phyloP scores from a whole-genome alignment of 1,140 invertebrate species.

The Pseudobourletiella spinata region DNA sequence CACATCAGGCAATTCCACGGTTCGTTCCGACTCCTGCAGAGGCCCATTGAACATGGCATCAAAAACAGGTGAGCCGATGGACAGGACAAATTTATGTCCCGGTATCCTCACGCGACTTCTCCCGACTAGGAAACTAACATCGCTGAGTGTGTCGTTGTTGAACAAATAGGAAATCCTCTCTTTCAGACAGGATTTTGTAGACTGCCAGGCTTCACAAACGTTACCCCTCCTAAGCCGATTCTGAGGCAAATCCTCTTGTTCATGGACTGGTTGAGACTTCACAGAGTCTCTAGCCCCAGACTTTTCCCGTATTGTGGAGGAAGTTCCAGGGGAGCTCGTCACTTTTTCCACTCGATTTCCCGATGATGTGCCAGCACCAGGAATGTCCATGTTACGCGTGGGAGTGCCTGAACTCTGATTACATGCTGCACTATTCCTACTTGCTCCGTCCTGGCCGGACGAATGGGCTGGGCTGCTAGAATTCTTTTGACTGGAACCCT shows the following conservation, averaged over 20 bases:
- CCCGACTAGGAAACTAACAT: constrained; percentile 20
- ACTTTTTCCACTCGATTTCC: too few species aligned
- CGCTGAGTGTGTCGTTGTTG: constrained; percentile 21
- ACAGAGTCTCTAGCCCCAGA: not conserved
- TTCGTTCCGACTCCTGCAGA: constrained; percentile 13
- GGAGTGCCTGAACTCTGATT: too few species aligned
- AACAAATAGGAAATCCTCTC: constrained; percentile 18
- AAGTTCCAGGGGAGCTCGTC: too few species aligned
- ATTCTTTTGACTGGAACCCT: too few species aligned
- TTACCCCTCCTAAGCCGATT: constrained; percentile 18
- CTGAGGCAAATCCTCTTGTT: constrained; percentile 15
- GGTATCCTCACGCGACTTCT: constrained; percentile 50
- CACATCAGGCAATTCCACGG: constrained; percentile 52
- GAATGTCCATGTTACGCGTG: too few species aligned
- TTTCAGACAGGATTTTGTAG: constrained; percentile 15
- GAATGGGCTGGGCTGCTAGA: too few species aligned
- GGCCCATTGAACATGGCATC: constrained; percentile 29
- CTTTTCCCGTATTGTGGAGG: too few species aligned
- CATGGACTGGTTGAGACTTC: not conserved
- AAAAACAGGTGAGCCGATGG: constrained; percentile 51
- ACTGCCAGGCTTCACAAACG: constrained; percentile 21
- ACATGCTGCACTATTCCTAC: not conserved
- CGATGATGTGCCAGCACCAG: too few species aligned
- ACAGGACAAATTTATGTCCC: constrained; percentile 74
- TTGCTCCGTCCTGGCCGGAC: too few species aligned